Base-by-base conservation (phyloP, 2,888 invertebrate species). In the Rhodophaea formosa region DNA sequence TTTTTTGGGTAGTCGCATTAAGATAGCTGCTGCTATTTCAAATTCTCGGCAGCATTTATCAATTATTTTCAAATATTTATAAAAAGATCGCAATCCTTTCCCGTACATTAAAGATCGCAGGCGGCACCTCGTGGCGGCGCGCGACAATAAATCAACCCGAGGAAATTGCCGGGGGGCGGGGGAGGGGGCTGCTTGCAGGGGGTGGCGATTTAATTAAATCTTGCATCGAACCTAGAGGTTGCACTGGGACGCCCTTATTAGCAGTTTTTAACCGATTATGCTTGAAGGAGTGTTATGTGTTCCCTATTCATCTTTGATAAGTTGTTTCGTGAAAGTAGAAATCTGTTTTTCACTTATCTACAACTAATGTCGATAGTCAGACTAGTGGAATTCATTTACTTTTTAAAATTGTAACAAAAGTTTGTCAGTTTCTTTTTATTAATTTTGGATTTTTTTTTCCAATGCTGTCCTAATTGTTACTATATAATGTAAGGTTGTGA, bases 201-300 rank as follows among this genome's bases (percentile, higher is more conserved):
- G 71, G 67, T 77, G 86, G 85, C 85, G 88, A 92, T 92, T 92
- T 92, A 92, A 92, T 92, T 92, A 92, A 92, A 92, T 92, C 92
- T 92, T 92, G 90, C 92, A 91, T 92, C 91, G 92, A 92, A 92
- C 8, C 29, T 16, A 15, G 15, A 30, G 43, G 30, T 45, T 17
- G 16, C 10, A 55, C 29, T 45, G 54, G 54, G 54, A 55, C 7
- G 17, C 54, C 32, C 39, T 52, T 17, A 52, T 49, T 49, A 49
- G 30, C 49, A 8, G 8, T 51, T 32, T 49, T 32, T 49, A 14
- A 14, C 10, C 12, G 39, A 39, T 3, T 39, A 12, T 10, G 10
- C 12, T 3, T 12, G 6, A n/a, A 35, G 8, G 12, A 10, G 8
- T 8, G 10, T 35, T 35, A 35, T 35, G 35, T 8, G 35, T 10